Conservation (phyloP, 2,888 invertebrate species). For the Alsophila aescularia region DNA sequence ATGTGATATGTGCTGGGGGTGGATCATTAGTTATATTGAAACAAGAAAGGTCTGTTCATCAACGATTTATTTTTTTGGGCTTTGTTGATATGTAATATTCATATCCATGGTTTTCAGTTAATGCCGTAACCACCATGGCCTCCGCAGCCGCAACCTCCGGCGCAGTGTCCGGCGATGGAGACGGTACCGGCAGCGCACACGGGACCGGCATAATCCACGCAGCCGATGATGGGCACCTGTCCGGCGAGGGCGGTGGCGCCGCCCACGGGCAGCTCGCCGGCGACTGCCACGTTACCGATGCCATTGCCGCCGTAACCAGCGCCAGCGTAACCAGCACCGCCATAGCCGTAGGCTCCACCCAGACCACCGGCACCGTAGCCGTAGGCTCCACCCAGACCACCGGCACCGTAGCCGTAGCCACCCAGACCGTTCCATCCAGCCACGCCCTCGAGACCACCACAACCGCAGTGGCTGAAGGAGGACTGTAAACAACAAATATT, state of each 20-base stretch:
- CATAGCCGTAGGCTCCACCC: too few species aligned
- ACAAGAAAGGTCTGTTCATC: too few species aligned
- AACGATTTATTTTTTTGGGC: too few species aligned
- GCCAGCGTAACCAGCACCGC: constrained; percentile 8
- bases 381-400: neutral
- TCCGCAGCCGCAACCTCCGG: neutral
- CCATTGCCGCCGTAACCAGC: constrained; percentile 6
- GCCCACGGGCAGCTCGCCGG: constrained; percentile 48
- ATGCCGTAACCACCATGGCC: constrained; percentile 20
- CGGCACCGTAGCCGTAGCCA: constrained; percentile 3
- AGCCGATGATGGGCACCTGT: constrained; percentile 51
- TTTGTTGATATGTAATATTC: too few species aligned
- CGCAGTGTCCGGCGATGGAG: constrained; percentile 22
- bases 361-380: neutral
- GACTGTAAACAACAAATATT: too few species aligned
- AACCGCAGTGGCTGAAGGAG: too few species aligned
- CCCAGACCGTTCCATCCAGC: constrained; percentile 4
- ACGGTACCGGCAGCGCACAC: constrained; percentile 47
- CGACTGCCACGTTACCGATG: constrained; percentile 38
- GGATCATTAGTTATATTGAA: too few species aligned
- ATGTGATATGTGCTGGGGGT: too few species aligned
- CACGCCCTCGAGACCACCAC: constrained; percentile 6
- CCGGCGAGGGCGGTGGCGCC: constrained; percentile 49
- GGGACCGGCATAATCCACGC: constrained; percentile 48
- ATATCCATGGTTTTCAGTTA: too few species aligned